Base-by-base conservation (phyloP, 1,140 invertebrate species). In the Drosophila tristis region DNA sequence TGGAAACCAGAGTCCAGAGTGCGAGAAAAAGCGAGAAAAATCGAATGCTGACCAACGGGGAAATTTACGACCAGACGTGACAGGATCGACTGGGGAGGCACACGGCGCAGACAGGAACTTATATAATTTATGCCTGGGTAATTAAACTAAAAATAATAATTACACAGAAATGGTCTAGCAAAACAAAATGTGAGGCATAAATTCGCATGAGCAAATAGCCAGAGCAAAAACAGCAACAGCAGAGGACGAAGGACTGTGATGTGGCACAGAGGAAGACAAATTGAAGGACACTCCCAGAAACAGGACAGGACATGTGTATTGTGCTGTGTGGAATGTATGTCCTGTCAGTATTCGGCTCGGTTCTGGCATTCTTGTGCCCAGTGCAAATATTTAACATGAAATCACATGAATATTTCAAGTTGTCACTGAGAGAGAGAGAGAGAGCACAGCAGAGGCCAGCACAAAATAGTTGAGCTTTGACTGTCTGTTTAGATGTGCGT, bases 131-230 rank as follows among this genome's bases (percentile, higher is more conserved):
- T 75, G 26, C 13, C 26, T 16, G 16, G 16, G 45, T 65, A 78
- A 75, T 75, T 78, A 71, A 71, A 75, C 57, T 65, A 71, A 75
- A 75, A 75, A 71, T 71, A 65, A 78, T 78, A 61, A 71, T 71
- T 42, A 13, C 35, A 49, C 72, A 59, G 42, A 44, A 43, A 44
- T 9, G 9, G 42, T 26, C 53, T 45, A 58, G 39, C 15, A 54
- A 63, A 53, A 20, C 15, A 39, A 60, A 50, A 50, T 60, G 45
- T 42, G 26, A 39, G 57, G 13, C 50, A 65, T 56, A 65, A 74
- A 71, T 59, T 20, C 47, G 63, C 26, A 56, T 44, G 35, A 45
- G 20, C 64, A 76, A 70, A 74, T 50, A 68, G 59, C 49, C 62
- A 74, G 61, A 43, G 23, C 51, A 16, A 31, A 43, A 6, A 35